phyloP scores from a whole-genome alignment of 2,888 invertebrate genomes.

The Tanytarsus gracilentus region DNA sequence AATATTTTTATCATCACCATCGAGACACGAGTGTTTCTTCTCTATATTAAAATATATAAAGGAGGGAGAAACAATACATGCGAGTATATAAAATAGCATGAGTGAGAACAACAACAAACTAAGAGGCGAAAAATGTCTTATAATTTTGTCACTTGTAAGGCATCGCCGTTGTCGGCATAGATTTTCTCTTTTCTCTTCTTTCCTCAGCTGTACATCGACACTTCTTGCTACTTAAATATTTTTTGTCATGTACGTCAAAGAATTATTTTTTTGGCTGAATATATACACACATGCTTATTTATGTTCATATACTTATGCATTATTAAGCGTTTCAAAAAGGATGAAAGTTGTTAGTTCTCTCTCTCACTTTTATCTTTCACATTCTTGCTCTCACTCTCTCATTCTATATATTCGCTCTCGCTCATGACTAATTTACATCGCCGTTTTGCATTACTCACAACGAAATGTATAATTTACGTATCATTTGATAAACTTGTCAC shows the following conservation, averaged over 20 bases:
- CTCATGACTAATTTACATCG: too few relatives aligned
- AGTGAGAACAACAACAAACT: conserved; percentile 2
- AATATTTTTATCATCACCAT: background rate
- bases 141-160: conserved; percentile 26
- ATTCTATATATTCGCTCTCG: too few relatives aligned
- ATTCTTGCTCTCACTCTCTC: too few relatives aligned
- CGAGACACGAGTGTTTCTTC: background rate
- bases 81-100: too few relatives aligned
- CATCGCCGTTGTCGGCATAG: background rate
- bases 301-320: too few relatives aligned
- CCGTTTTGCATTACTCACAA: too few relatives aligned
- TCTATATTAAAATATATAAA: background rate
- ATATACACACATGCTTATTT: too few relatives aligned
- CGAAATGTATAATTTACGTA: too few relatives aligned
- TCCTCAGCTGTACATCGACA: background rate
- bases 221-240: background rate
- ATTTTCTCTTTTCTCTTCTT: background rate
- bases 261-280: too few relatives aligned
- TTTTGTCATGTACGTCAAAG: too few relatives aligned
- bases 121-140: background rate
- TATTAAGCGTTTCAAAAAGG: conserved; percentile 22
- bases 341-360: background rate
- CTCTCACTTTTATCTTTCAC: background rate
- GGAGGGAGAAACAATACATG: background rate
- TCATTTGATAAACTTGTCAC: too few relatives aligned